Conservation (phyloP, 1,140 invertebrate genomes). For the Zaprionus taronus region DNA sequence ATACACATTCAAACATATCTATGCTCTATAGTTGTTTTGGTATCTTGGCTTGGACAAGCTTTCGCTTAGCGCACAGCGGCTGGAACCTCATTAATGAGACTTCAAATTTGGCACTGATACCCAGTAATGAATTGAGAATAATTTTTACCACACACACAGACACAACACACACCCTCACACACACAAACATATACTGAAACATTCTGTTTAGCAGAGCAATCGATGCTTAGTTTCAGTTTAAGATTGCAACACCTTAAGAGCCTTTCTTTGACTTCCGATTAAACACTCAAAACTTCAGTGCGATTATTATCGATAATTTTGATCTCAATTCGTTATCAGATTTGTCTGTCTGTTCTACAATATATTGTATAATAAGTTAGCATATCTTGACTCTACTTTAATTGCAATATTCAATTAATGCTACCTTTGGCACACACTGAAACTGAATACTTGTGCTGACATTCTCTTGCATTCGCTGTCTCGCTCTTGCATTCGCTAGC, state of each 20-base stretch:
- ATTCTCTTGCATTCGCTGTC: slow-evolving; percentile 69
- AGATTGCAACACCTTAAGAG: too few relatives aligned
- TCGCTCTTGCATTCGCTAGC: slow-evolving; percentile 73
- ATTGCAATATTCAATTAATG: background rate
- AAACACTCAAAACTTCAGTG: too few relatives aligned
- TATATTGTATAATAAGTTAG: too few relatives aligned
- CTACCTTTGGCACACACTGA: slow-evolving; percentile 41
- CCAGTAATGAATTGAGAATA: slow-evolving; percentile 1
- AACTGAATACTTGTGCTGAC: slow-evolving; percentile 46
- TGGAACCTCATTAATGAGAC: slow-evolving; percentile 14
- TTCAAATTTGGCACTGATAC: slow-evolving; percentile 20
- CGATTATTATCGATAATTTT: too few relatives aligned
- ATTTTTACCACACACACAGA: background rate
- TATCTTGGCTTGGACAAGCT: slow-evolving; percentile 27
- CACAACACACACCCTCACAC: background rate
- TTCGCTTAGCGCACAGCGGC: slow-evolving; percentile 45
- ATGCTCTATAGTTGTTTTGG: slow-evolving; percentile 20
- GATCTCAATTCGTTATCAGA: background rate
- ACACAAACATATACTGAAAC: background rate
- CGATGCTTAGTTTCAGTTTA: background rate
- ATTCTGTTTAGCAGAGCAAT: background rate
- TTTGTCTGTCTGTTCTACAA: background rate
- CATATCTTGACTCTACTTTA: background rate
- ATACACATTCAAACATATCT: slow-evolving; percentile 5
- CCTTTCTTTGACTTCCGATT: too few relatives aligned